Base-by-base conservation (phyloP, 2,888 invertebrate genomes). In the Eurytoma californica region DNA sequence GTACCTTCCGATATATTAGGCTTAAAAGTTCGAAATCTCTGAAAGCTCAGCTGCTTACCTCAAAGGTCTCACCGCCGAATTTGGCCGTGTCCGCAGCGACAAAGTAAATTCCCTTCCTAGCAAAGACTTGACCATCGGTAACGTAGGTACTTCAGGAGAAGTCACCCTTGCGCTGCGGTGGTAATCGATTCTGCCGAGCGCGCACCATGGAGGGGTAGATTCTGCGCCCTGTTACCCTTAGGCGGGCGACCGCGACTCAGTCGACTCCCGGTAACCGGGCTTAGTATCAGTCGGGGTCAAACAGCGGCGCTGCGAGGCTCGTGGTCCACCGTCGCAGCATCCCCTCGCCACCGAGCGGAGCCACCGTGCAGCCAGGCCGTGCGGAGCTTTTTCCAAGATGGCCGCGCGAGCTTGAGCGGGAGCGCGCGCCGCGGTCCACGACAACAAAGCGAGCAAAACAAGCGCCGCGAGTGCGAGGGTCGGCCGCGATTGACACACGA, bases 341-440 rank as follows among this genome's bases (percentile, higher is more conserved):
- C 66, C 55, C 74, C 24, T 57, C 55, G 53, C 20, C 72, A 47
- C 51, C 20, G 3, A 68, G 69, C 49, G 79, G 80, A 81, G 82
- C 81, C 79, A 80, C 74, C n/a, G 65, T 58, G 53, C 20, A 3
- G 74, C 51, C 18, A 74, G 68, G 73, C 68, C 51, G 7, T 39
- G 39, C 72, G 49, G 51, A 72, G 58, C 55, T 72, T 69, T 39
- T 39, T 39, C 39, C 79, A 82, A 86, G 80, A 86, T 86, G 86
- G 86, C 86, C 75, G 84, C 80, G 74, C 81, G 75, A 82, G 61
- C 30, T 20, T 57, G 49, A 13, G 24, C 30, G 51, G 16, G 24
- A 47, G 39, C 7, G 39, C 39, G 65, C 30, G 51, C 14, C 13
- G 16, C 51, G 13, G 51, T 16, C 51, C 28, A 67, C 20, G 49